A percentile compares a stretch with the other conserved stretches of the same genome.
Conservation (phyloP, 2,888 invertebrate species). For the Lysandra bellargus region DNA sequence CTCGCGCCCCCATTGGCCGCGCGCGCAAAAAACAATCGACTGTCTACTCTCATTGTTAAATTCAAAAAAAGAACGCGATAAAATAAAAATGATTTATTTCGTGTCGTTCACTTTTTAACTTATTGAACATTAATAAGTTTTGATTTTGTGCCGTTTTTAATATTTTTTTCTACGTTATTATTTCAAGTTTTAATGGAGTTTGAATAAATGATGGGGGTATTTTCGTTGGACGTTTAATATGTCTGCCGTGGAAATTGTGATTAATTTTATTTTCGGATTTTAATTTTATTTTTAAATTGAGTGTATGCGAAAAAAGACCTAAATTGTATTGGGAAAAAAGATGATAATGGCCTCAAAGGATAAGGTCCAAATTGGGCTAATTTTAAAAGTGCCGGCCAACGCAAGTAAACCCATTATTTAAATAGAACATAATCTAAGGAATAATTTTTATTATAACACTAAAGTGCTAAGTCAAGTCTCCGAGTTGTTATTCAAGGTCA, state of each 20-base stretch:
- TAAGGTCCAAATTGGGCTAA: too few relatives aligned
- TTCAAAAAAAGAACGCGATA: slow-evolving; percentile 78
- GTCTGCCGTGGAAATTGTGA: slow-evolving; percentile 33
- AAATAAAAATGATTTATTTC: slow-evolving; percentile 77
- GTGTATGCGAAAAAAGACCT: background rate
- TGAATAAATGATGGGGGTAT: slow-evolving; percentile 10
- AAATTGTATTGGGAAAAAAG: background rate
- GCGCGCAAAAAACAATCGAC: slow-evolving; percentile 77
- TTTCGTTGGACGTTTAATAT: slow-evolving; percentile 48
- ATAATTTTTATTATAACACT: too few relatives aligned
- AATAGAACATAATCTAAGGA: too few relatives aligned
- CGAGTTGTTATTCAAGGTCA: too few relatives aligned
- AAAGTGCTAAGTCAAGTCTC: too few relatives aligned
- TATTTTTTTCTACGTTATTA: slow-evolving; percentile 55
- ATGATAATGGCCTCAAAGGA: background rate
- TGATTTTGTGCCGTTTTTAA: slow-evolving; percentile 65
- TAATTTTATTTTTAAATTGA: background rate
- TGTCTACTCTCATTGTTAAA: slow-evolving; percentile 77
- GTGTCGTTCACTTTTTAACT: slow-evolving; percentile 75
- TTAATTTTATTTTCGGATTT: slow-evolving; percentile 9
- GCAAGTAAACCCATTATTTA: too few relatives aligned
- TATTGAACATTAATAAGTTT: slow-evolving; percentile 78
- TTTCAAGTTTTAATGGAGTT: slow-evolving; percentile 37
- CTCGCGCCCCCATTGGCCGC: slow-evolving; percentile 63
- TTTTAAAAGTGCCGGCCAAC: too few relatives aligned